phyloP scores from a whole-genome alignment of 2,888 invertebrate genomes.

The Troides oblongomaculatus region DNA sequence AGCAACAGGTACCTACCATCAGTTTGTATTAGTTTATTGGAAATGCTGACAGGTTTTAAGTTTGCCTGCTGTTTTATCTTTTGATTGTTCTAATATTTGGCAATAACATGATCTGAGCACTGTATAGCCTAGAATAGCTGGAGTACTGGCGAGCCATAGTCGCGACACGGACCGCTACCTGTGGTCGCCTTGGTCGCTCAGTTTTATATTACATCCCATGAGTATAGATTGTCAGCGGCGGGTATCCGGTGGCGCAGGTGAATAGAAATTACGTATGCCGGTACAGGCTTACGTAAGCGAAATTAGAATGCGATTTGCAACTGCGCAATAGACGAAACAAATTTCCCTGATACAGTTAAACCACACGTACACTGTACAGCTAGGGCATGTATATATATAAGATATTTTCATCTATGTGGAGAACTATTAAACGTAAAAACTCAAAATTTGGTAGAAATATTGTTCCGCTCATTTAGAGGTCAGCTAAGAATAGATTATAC shows the following conservation, averaged over 20 bases:
- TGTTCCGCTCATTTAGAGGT: no score
- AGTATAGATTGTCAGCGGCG: constrained; percentile 59
- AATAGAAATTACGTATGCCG: constrained; percentile 35
- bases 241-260: constrained; percentile 52
- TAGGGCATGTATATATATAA: background rate
- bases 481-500: no score
- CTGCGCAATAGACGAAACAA: background rate
- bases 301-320: background rate
- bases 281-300: background rate
- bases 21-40: no score
- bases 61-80: no score
- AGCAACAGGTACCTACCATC: no score
- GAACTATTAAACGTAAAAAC: no score
- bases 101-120: no score
- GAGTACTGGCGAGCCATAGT: background rate
- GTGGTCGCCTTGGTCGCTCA: constrained; percentile 46
- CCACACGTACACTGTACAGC: background rate
- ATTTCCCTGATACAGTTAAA: background rate
- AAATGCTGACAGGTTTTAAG: no score
- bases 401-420: no score
- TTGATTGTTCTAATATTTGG: no score
- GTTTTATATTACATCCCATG: constrained; percentile 66
- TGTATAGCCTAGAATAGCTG: background rate
- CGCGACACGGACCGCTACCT: constrained; percentile 52
- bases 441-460: no score